A percentile compares a stretch with the other conserved stretches of the same genome.
phyloP scores from a whole-genome alignment of 37 sponge, comb jelly and placozoan genomes.

The Cliona cf. orientalis region DNA sequence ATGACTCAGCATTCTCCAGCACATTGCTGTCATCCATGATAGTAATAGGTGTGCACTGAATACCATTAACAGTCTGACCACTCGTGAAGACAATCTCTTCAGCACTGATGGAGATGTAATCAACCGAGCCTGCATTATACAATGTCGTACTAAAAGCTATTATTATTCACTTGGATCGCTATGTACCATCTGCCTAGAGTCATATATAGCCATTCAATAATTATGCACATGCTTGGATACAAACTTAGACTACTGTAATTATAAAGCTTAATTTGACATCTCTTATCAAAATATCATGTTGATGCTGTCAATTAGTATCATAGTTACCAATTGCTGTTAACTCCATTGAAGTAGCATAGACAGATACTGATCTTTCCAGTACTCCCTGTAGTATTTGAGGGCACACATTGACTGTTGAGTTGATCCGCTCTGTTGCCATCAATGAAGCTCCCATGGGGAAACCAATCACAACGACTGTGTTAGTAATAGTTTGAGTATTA shows the following conservation, averaged over 20 bases:
- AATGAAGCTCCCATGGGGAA: background rate
- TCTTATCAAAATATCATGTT: too few relatives aligned
- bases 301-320: too few relatives aligned
- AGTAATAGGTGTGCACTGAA: background rate
- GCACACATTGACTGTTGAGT: background rate
- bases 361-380: background rate
- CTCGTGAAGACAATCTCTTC: background rate
- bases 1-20: background rate
- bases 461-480: background rate
- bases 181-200: too few relatives aligned
- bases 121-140: background rate
- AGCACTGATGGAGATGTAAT: background rate
- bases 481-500: too few relatives aligned
- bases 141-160: background rate
- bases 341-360: background rate
- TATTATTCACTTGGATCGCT: background rate
- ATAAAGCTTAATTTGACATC: too few relatives aligned
- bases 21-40: background rate
- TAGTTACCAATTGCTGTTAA: background rate
- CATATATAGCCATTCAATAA: too few relatives aligned
- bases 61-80: background rate
- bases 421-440: background rate
- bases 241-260: too few relatives aligned
- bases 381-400: background rate
- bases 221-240: too few relatives aligned